These are phyloP conservation scores for Procambarus clarkii DNA, from an alignment of 1,140 invertebrate genomes.

Conservation along the genomic window DNA sequence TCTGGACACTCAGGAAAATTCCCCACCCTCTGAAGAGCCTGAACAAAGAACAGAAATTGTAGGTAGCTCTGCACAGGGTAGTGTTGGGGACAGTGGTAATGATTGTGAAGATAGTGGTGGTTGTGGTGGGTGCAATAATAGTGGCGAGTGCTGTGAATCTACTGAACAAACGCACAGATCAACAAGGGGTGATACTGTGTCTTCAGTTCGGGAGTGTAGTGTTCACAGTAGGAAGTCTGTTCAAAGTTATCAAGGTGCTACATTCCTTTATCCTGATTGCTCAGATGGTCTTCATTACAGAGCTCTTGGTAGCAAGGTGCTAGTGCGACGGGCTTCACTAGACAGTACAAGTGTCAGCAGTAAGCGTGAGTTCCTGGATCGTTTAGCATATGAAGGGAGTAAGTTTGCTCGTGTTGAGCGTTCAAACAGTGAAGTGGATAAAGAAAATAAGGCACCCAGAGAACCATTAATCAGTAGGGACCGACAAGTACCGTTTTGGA, in stretches of 20 bases:
- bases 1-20: constrained; percentile 39
- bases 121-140: constrained; percentile 39
- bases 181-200: constrained; percentile 16
- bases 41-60: constrained; percentile 28
- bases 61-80: constrained; percentile 8
- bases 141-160: constrained; percentile 26
- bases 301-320: constrained; percentile 40
- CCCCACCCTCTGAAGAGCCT: constrained; percentile 25
- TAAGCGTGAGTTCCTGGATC: constrained; percentile 51
- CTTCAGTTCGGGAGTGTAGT: constrained; percentile 32
- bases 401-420: constrained; percentile 60
- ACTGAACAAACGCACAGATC: constrained; percentile 24
- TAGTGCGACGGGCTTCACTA: constrained; percentile 58
- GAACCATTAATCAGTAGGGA: constrained; percentile 36
- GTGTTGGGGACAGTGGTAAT: constrained; percentile 29
- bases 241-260: constrained; percentile 64
- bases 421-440: constrained; percentile 58
- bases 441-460: constrained; percentile 68
- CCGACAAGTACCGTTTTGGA: constrained; percentile 50
- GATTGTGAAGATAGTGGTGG: constrained; percentile 40
- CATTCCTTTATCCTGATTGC: constrained; percentile 59
- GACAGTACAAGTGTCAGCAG: constrained; percentile 58
- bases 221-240: constrained; percentile 62
- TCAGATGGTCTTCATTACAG: constrained; percentile 42
- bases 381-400: constrained; percentile 55